Conservation (phyloP, 2,797 vertebrate genomes). For the Anguilla marmorata region DNA sequence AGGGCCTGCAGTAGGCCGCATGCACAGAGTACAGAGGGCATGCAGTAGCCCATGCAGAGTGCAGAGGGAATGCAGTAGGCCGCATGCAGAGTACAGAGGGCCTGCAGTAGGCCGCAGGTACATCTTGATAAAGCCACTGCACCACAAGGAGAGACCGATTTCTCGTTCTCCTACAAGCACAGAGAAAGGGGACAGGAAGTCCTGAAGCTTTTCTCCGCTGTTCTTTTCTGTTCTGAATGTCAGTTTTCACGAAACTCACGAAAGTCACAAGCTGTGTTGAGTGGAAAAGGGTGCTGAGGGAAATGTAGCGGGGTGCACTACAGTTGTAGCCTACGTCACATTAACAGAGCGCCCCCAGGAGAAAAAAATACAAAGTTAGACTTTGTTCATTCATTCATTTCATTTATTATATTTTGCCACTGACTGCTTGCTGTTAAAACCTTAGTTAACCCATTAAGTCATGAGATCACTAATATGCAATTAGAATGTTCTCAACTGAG, state of each 20-base stretch:
- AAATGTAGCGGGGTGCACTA: background rate
- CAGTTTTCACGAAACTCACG: background rate
- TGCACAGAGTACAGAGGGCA: too few relatives aligned
- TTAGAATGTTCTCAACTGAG: too few relatives aligned
- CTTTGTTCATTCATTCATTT: background rate
- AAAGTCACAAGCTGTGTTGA: background rate
- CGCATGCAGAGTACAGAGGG: too few relatives aligned
- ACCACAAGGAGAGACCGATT: background rate
- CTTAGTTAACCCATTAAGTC: background rate
- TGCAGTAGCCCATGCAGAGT: too few relatives aligned
- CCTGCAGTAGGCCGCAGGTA: too few relatives aligned
- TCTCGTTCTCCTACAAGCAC: background rate
- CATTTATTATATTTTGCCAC: background rate
- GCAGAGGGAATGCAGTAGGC: too few relatives aligned
- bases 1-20: too few relatives aligned
- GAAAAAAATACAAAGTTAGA: background rate
- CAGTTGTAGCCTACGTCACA: background rate
- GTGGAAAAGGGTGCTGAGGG: background rate
- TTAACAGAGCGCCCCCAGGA: background rate
- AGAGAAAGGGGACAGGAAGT: background rate
- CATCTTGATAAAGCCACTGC: too few relatives aligned
- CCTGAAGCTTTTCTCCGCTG: background rate
- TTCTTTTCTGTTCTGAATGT: background rate
- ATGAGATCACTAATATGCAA: too few relatives aligned
- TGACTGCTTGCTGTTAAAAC: background rate